Percentiles rank a stretch among this genome's conserved stretches.
phyloP scores from a whole-genome alignment of 2,113 vertebrate species.

The Menidia beryllina region DNA sequence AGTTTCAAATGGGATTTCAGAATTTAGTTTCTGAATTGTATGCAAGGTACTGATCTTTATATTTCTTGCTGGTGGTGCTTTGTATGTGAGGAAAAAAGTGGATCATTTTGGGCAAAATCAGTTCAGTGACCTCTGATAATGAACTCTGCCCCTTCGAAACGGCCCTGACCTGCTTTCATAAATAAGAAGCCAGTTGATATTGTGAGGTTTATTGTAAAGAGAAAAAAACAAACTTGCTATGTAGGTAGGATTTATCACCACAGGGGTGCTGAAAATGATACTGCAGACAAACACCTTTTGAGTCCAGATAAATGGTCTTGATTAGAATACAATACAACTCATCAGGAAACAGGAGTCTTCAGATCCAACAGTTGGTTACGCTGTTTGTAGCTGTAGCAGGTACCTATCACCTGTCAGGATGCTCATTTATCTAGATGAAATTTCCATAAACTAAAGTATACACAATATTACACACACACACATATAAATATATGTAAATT shows the following conservation, averaged over 20 bases:
- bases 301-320: constrained; percentile 5
- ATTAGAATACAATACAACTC: constrained; percentile 38
- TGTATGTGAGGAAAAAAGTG: not conserved
- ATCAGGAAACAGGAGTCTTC: constrained; percentile 28
- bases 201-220: too few species aligned
- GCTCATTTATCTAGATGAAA: not conserved
- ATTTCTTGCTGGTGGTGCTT: too few species aligned
- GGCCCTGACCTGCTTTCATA: not conserved
- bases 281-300: not conserved
- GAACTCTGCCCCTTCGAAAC: not conserved
- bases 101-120: not conserved
- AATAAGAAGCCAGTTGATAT: constrained; percentile 5
- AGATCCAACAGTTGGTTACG: constrained; percentile 16
- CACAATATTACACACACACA: too few species aligned
- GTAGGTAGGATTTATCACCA: constrained; percentile 10
- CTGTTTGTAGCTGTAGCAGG: constrained; percentile 25
- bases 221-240: too few species aligned
- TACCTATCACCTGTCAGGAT: constrained; percentile 8
- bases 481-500: too few species aligned
- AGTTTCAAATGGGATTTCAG: too few species aligned
- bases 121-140: not conserved
- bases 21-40: too few species aligned
- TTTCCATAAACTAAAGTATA: not conserved
- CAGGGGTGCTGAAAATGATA: constrained; percentile 13
- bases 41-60: too few species aligned